Base-by-base conservation (phyloP, 2,797 vertebrate genomes). In the Cryptoprocta ferox region DNA sequence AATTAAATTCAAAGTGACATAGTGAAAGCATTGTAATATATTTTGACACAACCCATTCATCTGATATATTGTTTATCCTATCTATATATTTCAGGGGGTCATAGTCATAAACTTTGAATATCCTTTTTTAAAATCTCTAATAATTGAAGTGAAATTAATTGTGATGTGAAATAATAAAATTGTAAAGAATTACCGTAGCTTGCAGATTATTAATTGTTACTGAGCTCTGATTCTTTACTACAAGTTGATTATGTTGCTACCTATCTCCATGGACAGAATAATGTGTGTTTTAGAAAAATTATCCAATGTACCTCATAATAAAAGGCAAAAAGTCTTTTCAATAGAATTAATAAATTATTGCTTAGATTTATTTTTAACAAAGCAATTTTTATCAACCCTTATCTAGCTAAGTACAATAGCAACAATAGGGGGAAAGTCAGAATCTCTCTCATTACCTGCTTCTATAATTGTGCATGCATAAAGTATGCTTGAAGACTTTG, bases 391-490 rank as follows among this genome's bases (percentile, higher is more conserved):
- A 98, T 98, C 94, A 97, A 97, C 96, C 87, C 96, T 87, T 81
- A 97, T 94, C 97, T 97, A 97, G 91, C 97, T 94, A 98, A 95
- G 96, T 97, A 97, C 78, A 98, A 98, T 97, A 94, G 97, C 97
- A 97, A 96, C 97, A 98, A 97, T 97, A 96, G 97, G 93, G 96
- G 89, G 96, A 95, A 96, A 97, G 97, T 98, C 97, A 98, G 97
- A 98, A 98, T 98, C 97, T 97, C 96, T 98, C 97, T 98, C 98
- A 98, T 98, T 98, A 98, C 98, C 98, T 98, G 98, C 97, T 98
- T 98, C 98, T 98, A 91, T 98, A 98, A 98, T 98, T 98, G 98
- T 98, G 98, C 96, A 92, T 98, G 95, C 98, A 97, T 98, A 98
- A 98, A 98, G 97, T 98, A 98, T 98, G 98, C 97, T 95, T 98